Conservation (phyloP, 2,113 vertebrate genomes). For the Furnarius figulus region DNA sequence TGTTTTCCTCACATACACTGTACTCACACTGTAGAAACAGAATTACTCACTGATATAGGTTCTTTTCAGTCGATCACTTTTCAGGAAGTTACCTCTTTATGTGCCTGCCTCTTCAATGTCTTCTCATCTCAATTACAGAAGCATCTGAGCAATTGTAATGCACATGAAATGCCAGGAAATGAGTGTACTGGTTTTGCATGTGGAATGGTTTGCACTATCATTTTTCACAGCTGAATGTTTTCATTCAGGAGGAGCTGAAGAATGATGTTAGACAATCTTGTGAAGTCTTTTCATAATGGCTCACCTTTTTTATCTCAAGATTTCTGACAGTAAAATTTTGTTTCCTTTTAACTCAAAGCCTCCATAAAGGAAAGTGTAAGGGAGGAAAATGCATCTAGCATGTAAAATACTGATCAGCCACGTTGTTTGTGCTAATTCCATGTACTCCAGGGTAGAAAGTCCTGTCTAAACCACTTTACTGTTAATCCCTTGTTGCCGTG, state of each 20-base stretch:
- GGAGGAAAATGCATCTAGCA: neutral
- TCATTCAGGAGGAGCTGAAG: neutral
- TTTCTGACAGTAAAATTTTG: neutral
- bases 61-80: neutral
- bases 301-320: neutral
- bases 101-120: neutral
- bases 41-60: neutral
- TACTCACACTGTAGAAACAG: neutral
- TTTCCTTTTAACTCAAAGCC: neutral
- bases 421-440: fast-evolving
- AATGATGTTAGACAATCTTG: neutral
- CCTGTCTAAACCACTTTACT: neutral
- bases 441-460: neutral
- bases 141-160: neutral
- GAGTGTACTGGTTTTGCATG: neutral
- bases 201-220: neutral
- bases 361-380: neutral
- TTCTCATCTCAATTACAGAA: neutral
- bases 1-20: neutral
- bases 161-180: neutral
- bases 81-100: neutral
- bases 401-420: neutral
- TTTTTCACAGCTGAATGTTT: neutral
- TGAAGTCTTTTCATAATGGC: neutral
- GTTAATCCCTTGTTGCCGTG: neutral